phyloP scores from a whole-genome alignment of 2,888 invertebrate species.

The Archips crataeganus region DNA sequence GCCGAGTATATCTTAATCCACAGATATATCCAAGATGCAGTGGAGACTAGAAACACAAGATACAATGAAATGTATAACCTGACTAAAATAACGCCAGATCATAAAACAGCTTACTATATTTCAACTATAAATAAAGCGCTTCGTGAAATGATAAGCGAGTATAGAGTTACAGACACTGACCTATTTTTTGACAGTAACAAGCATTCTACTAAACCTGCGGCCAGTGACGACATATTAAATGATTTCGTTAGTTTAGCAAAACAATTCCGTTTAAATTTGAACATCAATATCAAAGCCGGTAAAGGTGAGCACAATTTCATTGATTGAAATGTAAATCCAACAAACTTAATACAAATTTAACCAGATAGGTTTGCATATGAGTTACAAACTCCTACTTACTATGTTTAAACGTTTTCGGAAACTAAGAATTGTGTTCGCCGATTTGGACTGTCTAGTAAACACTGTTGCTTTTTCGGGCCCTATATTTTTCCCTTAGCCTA shows the following conservation, averaged over 20 bases:
- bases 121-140: slow-evolving; percentile 23
- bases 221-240: neutral
- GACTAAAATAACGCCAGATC: neutral
- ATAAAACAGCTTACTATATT: slow-evolving; percentile 22
- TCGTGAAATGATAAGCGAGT: slow-evolving; percentile 26
- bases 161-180: neutral
- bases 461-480: no score
- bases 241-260: slow-evolving; percentile 9
- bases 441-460: no score
- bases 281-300: neutral
- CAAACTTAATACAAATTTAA: no score
- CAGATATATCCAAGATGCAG: slow-evolving; percentile 32
- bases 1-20: slow-evolving; percentile 53
- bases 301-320: slow-evolving; percentile 11
- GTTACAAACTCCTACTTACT: no score
- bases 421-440: no score
- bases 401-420: no score
- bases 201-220: neutral
- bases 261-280: neutral
- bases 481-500: no score
- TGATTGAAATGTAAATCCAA: no score
- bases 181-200: neutral
- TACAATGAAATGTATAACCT: slow-evolving; percentile 18
- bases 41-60: slow-evolving; percentile 8
- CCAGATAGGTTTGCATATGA: no score